Conservation (phyloP, 2,113 vertebrate species). For the Aix galericulata region DNA sequence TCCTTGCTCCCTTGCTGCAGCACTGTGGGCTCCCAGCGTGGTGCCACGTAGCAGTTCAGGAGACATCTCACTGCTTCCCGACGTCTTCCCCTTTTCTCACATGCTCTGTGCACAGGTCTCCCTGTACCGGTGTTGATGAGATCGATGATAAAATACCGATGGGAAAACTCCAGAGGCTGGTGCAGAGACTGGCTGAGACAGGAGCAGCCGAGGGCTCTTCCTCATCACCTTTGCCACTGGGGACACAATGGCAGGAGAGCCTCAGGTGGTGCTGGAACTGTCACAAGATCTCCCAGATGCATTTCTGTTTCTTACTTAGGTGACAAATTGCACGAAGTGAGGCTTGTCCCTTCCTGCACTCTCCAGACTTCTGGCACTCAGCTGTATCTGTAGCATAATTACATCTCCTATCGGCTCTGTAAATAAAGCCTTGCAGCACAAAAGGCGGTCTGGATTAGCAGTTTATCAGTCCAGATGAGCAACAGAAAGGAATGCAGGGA, state of each 20-base stretch:
- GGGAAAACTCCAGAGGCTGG: not conserved
- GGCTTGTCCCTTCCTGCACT: not conserved
- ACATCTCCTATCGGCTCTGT: not conserved
- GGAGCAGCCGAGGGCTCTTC: not conserved
- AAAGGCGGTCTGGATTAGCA: not conserved
- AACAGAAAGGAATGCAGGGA: not conserved
- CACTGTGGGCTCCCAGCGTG: not conserved
- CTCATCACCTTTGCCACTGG: fast-evolving
- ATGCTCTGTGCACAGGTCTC: not conserved
- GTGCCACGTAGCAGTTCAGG: fast-evolving
- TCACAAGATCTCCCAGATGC: not conserved
- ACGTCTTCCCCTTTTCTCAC: not conserved
- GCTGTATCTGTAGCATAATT: not conserved
- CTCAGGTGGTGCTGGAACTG: not conserved
- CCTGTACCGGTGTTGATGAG: fast-evolving
- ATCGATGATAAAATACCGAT: not conserved
- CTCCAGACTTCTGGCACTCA: not conserved
- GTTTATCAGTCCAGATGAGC: not conserved
- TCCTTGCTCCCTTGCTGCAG: not conserved
- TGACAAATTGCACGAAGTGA: not conserved
- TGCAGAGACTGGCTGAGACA: not conserved
- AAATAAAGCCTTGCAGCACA: not conserved
- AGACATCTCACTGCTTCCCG: not conserved
- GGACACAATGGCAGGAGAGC: not conserved
- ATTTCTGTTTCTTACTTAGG: not conserved